phyloP scores from a whole-genome alignment of 2,113 vertebrate genomes.

The Tricholaema leucomelas region DNA sequence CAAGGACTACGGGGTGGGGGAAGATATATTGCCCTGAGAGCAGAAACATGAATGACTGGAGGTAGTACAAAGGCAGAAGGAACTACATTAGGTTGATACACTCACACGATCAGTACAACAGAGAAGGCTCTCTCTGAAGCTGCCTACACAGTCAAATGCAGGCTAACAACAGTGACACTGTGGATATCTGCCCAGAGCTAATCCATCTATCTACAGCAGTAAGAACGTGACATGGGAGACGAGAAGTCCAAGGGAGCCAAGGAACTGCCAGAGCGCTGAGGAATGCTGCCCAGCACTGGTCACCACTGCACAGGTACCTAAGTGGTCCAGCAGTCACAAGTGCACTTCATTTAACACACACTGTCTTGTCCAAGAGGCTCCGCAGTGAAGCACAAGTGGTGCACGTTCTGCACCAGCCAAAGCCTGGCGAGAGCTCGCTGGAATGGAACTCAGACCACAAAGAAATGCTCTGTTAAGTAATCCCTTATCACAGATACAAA shows the following conservation, averaged over 20 bases:
- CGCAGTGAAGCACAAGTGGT: neutral
- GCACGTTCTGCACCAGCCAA: neutral
- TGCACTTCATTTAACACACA: neutral
- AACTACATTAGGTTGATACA: neutral
- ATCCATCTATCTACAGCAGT: neutral
- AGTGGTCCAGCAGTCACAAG: neutral
- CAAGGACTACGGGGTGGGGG: neutral
- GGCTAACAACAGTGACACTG: neutral
- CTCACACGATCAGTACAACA: neutral
- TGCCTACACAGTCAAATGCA: neutral
- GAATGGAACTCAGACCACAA: neutral
- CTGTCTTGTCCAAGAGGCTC: neutral
- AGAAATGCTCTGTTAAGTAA: too few relatives aligned
- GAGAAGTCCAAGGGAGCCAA: neutral
- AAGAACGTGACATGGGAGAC: neutral
- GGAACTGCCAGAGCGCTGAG: neutral
- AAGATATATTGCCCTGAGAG: neutral
- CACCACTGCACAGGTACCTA: accelerated
- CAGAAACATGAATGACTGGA: neutral
- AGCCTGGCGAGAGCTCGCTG: neutral
- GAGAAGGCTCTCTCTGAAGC: neutral
- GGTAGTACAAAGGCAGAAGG: neutral
- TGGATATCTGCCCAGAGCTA: neutral
- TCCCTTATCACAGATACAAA: too few relatives aligned
- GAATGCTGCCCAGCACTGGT: neutral